phyloP scores from a whole-genome alignment of 2,113 vertebrate species.

The Pleuronectes platessa region DNA sequence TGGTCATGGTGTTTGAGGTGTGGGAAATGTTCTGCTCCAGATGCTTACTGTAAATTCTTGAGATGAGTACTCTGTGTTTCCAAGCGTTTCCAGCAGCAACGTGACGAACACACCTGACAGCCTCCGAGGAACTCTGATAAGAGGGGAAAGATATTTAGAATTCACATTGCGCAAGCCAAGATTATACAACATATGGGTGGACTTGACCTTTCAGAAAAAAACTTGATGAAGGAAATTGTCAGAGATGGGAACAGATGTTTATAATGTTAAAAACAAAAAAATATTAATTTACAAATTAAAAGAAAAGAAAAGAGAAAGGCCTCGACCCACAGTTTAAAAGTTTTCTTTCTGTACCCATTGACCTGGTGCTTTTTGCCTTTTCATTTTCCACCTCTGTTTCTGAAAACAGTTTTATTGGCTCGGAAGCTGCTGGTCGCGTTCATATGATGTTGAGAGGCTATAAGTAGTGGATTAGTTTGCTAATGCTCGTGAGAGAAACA shows the following conservation, averaged over 20 bases:
- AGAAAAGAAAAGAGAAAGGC: not conserved
- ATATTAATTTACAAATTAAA: not conserved
- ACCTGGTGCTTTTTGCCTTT: slow-evolving; percentile 13
- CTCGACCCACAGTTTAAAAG: not conserved
- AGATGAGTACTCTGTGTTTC: not conserved
- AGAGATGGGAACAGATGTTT: not conserved
- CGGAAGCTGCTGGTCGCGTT: slow-evolving; percentile 38
- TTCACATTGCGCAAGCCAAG: not conserved
- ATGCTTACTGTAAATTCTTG: slow-evolving; percentile 38
- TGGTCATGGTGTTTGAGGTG: not conserved
- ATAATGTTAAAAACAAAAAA: not conserved
- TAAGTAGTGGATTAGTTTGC: slow-evolving; percentile 36
- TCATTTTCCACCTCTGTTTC: slow-evolving; percentile 17
- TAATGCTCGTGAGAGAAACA: slow-evolving; percentile 53
- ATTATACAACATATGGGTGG: not conserved
- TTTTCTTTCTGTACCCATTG: not conserved
- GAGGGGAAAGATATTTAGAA: not conserved
- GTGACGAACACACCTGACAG: slow-evolving; percentile 22
- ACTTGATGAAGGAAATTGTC: not conserved
- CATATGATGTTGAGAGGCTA: slow-evolving; percentile 42
- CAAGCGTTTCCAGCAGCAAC: not conserved
- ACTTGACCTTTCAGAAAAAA: not conserved
- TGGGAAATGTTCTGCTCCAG: not conserved
- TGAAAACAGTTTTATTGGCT: slow-evolving; percentile 16
- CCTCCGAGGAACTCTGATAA: slow-evolving; percentile 28